A percentile compares a stretch with the other conserved stretches of the same genome.
Conservation (phyloP, 2,113 vertebrate species). For the Phasianus colchicus region DNA sequence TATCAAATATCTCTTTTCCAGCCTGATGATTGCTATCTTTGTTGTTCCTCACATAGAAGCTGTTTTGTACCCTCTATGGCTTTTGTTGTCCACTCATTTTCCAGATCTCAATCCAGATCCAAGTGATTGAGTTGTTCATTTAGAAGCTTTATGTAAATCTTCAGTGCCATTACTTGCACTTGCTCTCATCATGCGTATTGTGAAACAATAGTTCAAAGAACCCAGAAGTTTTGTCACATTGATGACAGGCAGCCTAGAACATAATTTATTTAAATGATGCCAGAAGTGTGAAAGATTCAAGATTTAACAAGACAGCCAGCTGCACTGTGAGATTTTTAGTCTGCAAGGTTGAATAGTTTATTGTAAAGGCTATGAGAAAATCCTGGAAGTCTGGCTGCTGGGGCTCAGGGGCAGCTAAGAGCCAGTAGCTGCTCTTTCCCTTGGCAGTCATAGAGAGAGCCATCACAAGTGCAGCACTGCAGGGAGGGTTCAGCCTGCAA, state of each 20-base stretch:
- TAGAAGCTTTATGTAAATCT: not conserved
- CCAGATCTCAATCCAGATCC: not conserved
- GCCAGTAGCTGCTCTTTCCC: not conserved
- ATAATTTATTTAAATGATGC: not conserved
- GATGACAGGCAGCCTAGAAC: not conserved
- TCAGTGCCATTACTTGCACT: not conserved
- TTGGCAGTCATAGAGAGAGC: not conserved
- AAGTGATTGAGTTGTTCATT: not conserved
- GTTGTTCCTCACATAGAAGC: not conserved
- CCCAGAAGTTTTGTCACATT: not conserved
- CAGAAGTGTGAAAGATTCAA: not conserved
- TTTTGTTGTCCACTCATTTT: not conserved
- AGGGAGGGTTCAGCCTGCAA: not conserved
- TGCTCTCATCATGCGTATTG: not conserved
- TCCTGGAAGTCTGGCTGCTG: not conserved
- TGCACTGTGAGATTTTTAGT: not conserved
- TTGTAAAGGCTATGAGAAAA: fast-evolving
- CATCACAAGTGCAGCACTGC: not conserved
- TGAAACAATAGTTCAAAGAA: not conserved
- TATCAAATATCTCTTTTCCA: not conserved
- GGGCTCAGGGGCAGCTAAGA: not conserved
- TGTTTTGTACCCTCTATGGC: not conserved
- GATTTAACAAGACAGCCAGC: not conserved
- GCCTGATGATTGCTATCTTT: not conserved
- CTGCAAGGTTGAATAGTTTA: not conserved